Base-by-base conservation (phyloP, 2,113 vertebrate species). In the Epinephelus lanceolatus region DNA sequence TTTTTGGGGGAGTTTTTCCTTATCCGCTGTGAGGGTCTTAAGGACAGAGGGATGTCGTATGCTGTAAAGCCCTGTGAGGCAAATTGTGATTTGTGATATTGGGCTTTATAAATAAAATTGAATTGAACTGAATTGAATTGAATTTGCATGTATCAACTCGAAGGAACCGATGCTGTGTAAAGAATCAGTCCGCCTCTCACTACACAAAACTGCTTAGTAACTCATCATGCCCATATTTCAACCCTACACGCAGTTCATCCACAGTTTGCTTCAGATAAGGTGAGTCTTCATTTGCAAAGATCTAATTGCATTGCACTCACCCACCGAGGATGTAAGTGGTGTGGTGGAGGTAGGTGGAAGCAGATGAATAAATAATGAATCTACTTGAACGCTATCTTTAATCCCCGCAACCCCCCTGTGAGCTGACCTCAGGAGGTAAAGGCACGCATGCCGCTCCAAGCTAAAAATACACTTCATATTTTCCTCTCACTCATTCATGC, bases 281-380 rank as follows among this genome's bases (percentile, higher is more conserved):
- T 67, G 47, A 11, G 52, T 80, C 56, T 76, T 84, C 71, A 77
- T 81, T 89, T 86, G 82, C 78, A 66, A 37, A 61, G 76, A 87
- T 92, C 78, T 94, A 90, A 92, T 89, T 93, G 92, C 81, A 45
- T n/a, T 45, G 86, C 79, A 57, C 81, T 77, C 75, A 77, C 84
- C 80, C 82, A 67, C 74, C 18, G 80, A 81, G 49, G 84, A 70
- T 56, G 61, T 76, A 75, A 86, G 77, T 83, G 82, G 74, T 75
- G 73, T 12, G 69, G 83, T 70, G 80, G 76, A 76, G 80, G 75
- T 49, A 62, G 77, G 81, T 85, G 86, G 90, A 84, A 89, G 78
- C 45, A 71, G 76, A 93, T 93, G 92, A 92, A 95, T 94, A 92
- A 94, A 89, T 94, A 85, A 94, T 94, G 75, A 56, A 80, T 88